phyloP scores from a whole-genome alignment of 2,797 vertebrate genomes.

The Sebastes minor region DNA sequence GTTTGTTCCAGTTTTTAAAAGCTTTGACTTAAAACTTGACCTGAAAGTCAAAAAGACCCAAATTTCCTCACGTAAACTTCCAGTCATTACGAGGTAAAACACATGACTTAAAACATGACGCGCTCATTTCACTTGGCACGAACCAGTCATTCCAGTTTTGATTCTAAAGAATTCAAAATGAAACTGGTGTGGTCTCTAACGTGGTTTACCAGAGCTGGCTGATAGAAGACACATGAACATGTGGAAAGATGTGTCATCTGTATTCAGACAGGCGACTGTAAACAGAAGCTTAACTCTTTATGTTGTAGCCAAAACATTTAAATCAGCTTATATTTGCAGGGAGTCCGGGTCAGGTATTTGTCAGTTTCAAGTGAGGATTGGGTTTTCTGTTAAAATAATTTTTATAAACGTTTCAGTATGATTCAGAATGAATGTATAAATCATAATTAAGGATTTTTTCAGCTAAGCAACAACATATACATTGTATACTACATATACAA shows the following conservation, averaged over 20 bases:
- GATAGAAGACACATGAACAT: not conserved
- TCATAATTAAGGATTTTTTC: too few species aligned
- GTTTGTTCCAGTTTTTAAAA: not conserved
- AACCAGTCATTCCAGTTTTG: not conserved
- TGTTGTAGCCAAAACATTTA: conserved; percentile 2
- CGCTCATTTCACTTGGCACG: not conserved
- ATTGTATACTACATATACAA: too few species aligned
- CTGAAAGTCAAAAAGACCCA: not conserved
- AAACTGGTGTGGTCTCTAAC: not conserved
- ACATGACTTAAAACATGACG: not conserved
- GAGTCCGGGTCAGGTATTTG: not conserved
- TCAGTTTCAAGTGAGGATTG: not conserved
- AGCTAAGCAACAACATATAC: too few species aligned
- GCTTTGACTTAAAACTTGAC: too few species aligned
- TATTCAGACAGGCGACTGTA: not conserved
- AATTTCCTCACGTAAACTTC: not conserved
- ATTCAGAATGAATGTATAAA: too few species aligned
- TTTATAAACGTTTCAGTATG: too few species aligned
- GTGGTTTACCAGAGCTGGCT: not conserved
- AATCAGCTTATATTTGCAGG: not conserved
- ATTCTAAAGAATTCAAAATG: not conserved
- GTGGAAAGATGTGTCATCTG: not conserved
- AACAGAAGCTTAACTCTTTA: not conserved
- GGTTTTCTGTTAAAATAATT: too few species aligned
- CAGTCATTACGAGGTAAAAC: not conserved